These are phyloP conservation scores for Hyposoter dolosus DNA, from an alignment of 2,888 invertebrate species.

Conservation along the genomic window DNA sequence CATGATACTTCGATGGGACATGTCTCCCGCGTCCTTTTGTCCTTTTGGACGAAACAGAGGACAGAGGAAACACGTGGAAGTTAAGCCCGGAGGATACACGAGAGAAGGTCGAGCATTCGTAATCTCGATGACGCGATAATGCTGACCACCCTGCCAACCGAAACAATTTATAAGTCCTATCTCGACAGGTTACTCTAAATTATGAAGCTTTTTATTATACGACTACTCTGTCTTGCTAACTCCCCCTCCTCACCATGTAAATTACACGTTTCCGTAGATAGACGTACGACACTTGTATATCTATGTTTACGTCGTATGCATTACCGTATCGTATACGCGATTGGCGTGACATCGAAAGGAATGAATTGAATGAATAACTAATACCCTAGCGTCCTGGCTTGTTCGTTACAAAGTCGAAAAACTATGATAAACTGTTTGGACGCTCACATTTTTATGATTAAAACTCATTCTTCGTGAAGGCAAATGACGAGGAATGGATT, in stretches of 20 bases:
- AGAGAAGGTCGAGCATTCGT: constrained; percentile 73
- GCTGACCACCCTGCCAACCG: constrained; percentile 77
- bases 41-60: background rate
- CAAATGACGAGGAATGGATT: too few species aligned
- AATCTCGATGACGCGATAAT: constrained; percentile 81
- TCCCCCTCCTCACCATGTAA: background rate
- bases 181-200: constrained; percentile 79
- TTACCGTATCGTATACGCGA: too few species aligned
- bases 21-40: background rate
- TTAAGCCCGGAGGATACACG: constrained; percentile 21
- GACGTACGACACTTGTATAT: background rate
- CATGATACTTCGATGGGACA: background rate
- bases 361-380: too few species aligned
- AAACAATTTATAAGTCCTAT: constrained; percentile 81
- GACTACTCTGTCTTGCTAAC: constrained; percentile 55
- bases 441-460: too few species aligned
- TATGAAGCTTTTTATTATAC: constrained; percentile 79
- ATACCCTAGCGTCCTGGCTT: too few species aligned
- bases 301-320: background rate
- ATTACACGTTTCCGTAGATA: background rate
- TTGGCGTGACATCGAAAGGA: too few species aligned
- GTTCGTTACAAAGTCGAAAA: too few species aligned
- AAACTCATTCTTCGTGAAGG: too few species aligned
- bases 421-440: too few species aligned
- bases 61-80: background rate